Evolutionary conservation across 2,113 vertebrate genomes (phyloP).

Genomic region (Sturnus vulgaris): DNA sequence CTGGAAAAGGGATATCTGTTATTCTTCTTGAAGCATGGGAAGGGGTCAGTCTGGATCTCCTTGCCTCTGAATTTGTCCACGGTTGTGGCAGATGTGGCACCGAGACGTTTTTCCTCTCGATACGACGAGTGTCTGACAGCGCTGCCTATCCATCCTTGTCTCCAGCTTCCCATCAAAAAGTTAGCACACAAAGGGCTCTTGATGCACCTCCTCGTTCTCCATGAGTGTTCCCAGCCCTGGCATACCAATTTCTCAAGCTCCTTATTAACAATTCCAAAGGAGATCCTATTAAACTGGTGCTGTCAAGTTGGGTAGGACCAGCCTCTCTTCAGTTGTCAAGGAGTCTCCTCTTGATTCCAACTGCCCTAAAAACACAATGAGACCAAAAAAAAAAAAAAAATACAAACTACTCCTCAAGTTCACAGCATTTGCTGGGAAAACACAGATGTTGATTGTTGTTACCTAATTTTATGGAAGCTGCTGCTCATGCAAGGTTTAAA

Average conservation of each 20-base stretch:
- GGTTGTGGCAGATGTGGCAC: not conserved
- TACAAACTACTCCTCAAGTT: not conserved
- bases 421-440: not conserved
- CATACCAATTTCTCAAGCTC: not conserved
- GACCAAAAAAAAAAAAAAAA: not conserved
- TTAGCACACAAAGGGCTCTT: not conserved
- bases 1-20: not conserved
- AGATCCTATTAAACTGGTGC: not conserved
- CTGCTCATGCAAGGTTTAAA: not conserved
- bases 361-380: not conserved
- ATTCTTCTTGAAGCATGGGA: not conserved
- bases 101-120: accelerated
- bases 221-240: not conserved
- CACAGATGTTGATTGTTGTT: not conserved
- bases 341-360: not conserved
- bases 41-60: not conserved
- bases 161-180: not conserved
- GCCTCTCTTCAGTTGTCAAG: not conserved
- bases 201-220: not conserved
- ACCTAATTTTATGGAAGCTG: not conserved
- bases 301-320: constrained; percentile 13
- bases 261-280: not conserved
- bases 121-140: accelerated
- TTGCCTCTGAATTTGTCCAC: not conserved
- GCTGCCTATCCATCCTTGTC: not conserved